These are phyloP conservation scores for Ataeniobius toweri DNA, from an alignment of 2,797 vertebrate genomes.

Conservation along the genomic window DNA sequence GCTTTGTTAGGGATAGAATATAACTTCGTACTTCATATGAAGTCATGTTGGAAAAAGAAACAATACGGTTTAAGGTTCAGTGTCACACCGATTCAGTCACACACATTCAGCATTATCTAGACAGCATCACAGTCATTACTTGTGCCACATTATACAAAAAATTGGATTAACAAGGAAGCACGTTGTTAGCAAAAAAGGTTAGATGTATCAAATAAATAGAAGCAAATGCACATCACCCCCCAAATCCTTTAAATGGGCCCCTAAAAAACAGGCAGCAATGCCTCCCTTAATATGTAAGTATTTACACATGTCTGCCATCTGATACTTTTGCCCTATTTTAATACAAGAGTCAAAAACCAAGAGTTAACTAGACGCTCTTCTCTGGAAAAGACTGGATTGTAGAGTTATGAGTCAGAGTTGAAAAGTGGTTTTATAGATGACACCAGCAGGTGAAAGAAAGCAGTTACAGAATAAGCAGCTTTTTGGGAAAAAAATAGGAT, in stretches of 20 bases:
- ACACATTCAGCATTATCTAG: slow-evolving; percentile 57
- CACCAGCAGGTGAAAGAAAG: slow-evolving; percentile 35
- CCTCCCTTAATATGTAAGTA: slow-evolving; percentile 21
- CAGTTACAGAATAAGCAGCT: slow-evolving; percentile 48
- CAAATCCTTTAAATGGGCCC: slow-evolving; percentile 52
- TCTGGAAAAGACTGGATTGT: slow-evolving; percentile 28
- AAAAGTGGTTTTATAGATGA: slow-evolving; percentile 44
- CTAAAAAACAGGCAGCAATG: slow-evolving; percentile 44
- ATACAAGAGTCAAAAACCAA: slow-evolving; percentile 28
- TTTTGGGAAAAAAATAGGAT: slow-evolving; percentile 27
- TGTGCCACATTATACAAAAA: slow-evolving; percentile 53
- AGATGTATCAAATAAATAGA: slow-evolving; percentile 80
- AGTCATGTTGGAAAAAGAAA: slow-evolving; percentile 33
- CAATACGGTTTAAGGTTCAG: slow-evolving; percentile 30
- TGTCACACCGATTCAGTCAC: slow-evolving; percentile 34
- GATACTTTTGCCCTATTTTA: slow-evolving; percentile 40
- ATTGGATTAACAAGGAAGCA: slow-evolving; percentile 64
- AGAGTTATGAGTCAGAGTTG: slow-evolving; percentile 32
- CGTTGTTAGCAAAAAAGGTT: slow-evolving; percentile 61
- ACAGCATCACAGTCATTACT: slow-evolving; percentile 60
- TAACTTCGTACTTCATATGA: slow-evolving; percentile 34
- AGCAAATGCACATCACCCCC: slow-evolving; percentile 63
- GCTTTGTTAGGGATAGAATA: slow-evolving; percentile 47
- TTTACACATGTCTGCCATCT: slow-evolving; percentile 22
- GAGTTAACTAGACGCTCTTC: slow-evolving; percentile 10